Evolutionary conservation across 2,113 vertebrate species (phyloP).

Genomic region (Syrmaticus mikado): DNA sequence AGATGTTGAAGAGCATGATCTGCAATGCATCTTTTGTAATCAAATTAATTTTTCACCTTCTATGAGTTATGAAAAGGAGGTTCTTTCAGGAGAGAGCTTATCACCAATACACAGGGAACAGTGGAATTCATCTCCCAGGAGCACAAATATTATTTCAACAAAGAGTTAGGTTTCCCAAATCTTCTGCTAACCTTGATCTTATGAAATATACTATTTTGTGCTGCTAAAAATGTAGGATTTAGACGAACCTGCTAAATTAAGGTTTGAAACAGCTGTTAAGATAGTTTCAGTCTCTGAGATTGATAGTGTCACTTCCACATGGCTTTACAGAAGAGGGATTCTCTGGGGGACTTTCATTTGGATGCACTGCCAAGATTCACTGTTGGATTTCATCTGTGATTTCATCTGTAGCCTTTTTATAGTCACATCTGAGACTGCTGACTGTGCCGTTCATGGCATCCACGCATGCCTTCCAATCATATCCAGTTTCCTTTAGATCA

Average conservation of each 20-base stretch:
- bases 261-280: background rate
- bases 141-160: background rate
- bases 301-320: background rate
- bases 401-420: background rate
- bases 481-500: conserved; percentile 77
- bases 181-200: background rate
- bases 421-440: conserved; percentile 70
- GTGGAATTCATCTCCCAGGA: background rate
- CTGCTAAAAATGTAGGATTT: background rate
- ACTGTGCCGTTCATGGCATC: conserved; percentile 80
- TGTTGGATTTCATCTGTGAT: background rate
- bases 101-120: background rate
- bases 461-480: conserved; percentile 82
- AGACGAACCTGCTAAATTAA: conserved; percentile 11
- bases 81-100: background rate
- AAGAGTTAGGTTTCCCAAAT: background rate
- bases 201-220: background rate
- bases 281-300: background rate
- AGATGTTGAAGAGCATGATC: background rate
- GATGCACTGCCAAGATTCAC: background rate
- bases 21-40: background rate
- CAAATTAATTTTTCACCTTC: background rate
- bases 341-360: background rate
- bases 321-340: background rate
- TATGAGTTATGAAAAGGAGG: background rate